A percentile compares a stretch with the other conserved stretches of the same genome.
Evolutionary conservation across 2,113 vertebrate genomes (phyloP).

Genomic region (Pteronura brasiliensis): DNA sequence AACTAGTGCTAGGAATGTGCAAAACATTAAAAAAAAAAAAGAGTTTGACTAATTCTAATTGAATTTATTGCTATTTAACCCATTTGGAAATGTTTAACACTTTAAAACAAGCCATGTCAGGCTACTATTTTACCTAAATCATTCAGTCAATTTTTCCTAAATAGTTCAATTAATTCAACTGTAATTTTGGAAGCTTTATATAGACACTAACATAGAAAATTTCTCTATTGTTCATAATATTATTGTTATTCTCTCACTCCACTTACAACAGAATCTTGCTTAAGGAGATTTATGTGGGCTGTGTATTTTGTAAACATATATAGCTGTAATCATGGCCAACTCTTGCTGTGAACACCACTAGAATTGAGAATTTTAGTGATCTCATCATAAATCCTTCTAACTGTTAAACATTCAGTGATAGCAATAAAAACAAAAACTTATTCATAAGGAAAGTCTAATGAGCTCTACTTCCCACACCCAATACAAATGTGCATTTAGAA

Average conservation of each 20-base stretch:
- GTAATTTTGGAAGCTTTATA: neutral
- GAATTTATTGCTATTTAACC: neutral
- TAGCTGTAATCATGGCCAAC: neutral
- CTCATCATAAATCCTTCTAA: constrained; percentile 46
- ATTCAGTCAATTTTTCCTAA: neutral
- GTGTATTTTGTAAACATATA: constrained; percentile 24
- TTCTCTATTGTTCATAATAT: neutral
- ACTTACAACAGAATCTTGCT: neutral
- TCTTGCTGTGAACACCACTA: constrained; percentile 20
- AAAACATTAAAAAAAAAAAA: neutral
- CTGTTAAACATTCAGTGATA: neutral
- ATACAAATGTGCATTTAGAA: neutral
- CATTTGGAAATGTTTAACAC: neutral
- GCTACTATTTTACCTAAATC: neutral
- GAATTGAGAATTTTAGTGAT: constrained; percentile 49
- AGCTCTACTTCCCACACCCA: neutral
- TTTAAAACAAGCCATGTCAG: neutral
- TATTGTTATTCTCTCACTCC: neutral
- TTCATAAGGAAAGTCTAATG: constrained; percentile 13
- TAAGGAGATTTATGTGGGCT: constrained; percentile 26
- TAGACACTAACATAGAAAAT: neutral
- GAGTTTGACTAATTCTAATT: neutral
- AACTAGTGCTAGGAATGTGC: neutral
- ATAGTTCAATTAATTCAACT: neutral
- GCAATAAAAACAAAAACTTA: constrained; percentile 28